Percentiles rank a stretch among this genome's conserved stretches.
These are phyloP conservation scores for Octonoba sinensis DNA, from an alignment of 2,888 invertebrate species.

Conservation along the genomic window DNA sequence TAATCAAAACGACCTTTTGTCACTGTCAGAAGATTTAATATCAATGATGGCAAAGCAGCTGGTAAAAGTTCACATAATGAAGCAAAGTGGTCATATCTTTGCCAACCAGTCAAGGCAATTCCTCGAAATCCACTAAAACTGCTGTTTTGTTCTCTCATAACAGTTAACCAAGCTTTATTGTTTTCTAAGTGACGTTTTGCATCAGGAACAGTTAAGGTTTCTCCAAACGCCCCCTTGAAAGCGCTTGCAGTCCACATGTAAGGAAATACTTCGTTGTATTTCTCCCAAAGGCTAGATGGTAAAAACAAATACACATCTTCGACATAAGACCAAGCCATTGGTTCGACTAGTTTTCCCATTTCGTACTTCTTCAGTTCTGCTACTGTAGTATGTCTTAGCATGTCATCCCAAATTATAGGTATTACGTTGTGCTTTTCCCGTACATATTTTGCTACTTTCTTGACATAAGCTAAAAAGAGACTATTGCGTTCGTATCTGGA, in stretches of 20 bases:
- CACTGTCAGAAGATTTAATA: conserved; percentile 68
- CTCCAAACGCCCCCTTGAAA: conserved; percentile 83
- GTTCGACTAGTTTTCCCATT: conserved; percentile 79
- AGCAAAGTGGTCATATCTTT: conserved; percentile 70
- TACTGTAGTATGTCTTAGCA: conserved; percentile 78
- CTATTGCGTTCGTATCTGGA: conserved; percentile 65
- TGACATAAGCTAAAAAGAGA: conserved; percentile 74
- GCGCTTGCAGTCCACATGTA: conserved; percentile 82
- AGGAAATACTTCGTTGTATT: conserved; percentile 79
- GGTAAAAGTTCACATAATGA: conserved; percentile 70
- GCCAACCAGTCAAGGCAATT: conserved; percentile 69
- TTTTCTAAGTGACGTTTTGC: conserved; percentile 80
- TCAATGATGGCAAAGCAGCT: conserved; percentile 68
- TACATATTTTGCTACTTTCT: conserved; percentile 76
- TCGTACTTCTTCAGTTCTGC: conserved; percentile 75
- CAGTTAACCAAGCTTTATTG: conserved; percentile 79
- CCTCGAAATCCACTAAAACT: conserved; percentile 67
- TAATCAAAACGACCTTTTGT: conserved; percentile 73
- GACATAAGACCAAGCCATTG: conserved; percentile 86
- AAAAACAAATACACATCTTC: conserved; percentile 77
- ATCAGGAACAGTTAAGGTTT: conserved; percentile 79
- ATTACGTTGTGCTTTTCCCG: conserved; percentile 76
- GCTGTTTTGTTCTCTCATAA: conserved; percentile 66
- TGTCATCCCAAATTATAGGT: conserved; percentile 85
- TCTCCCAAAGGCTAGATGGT: conserved; percentile 76